Evolutionary conservation across 2,888 invertebrate species (phyloP).

Genomic region (Prosopocoilus inquinatus): DNA sequence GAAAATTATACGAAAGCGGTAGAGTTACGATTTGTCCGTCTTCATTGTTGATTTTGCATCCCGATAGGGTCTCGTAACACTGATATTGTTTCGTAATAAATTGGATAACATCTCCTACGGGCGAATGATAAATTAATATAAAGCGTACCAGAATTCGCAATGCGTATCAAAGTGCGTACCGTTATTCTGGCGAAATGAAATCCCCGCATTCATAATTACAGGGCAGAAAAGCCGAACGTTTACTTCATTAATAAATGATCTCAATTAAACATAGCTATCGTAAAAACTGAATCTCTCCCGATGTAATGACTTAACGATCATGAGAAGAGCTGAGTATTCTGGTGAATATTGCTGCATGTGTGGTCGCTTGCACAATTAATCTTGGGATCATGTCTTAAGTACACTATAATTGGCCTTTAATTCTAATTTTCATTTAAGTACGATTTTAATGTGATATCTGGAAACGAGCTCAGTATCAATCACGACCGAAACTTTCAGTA

Average conservation of each 20-base stretch:
- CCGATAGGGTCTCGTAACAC: background rate
- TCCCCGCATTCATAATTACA: slow-evolving; percentile 9
- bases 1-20: background rate
- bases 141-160: background rate
- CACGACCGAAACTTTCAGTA: too few relatives aligned
- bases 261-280: slow-evolving; percentile 16
- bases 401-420: slow-evolving; percentile 22
- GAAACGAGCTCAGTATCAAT: too few relatives aligned
- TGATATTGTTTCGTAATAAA: too few relatives aligned
- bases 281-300: slow-evolving; percentile 12
- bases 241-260: slow-evolving; percentile 20
- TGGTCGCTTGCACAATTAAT: slow-evolving; percentile 26
- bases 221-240: slow-evolving; percentile 15
- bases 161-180: slow-evolving; percentile 3
- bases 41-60: background rate
- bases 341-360: slow-evolving; percentile 16
- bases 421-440: too few relatives aligned
- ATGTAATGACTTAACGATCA: slow-evolving; percentile 8
- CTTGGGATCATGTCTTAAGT: slow-evolving; percentile 23
- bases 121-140: too few relatives aligned
- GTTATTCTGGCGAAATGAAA: slow-evolving; percentile 9
- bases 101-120: too few relatives aligned
- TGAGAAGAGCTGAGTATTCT: background rate
- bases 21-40: background rate
- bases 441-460: too few relatives aligned